Evolutionary conservation across 2,888 invertebrate genomes (phyloP), one percentile per base, ranked within the genome.

Genomic region (Euplexia lucipara): DNA sequence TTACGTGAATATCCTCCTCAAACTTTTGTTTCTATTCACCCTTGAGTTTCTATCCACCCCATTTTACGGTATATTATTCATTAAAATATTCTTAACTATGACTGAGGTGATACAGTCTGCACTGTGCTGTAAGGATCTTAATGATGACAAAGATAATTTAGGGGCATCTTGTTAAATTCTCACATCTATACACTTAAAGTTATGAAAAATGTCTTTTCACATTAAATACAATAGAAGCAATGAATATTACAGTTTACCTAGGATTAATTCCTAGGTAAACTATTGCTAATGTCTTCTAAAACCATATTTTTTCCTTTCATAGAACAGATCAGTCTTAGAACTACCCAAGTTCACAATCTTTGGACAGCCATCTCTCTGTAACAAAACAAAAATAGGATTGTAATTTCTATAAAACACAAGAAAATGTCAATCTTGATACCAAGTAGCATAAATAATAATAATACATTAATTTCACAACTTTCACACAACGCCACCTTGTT

Each of bases 261-360:
- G n/a, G n/a, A n/a, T n/a, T n/a, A n/a, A n/a, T n/a, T 37, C 16
- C 57, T 73, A 72, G 56, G 41, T 62, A 54, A 53, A 67, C 61
- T 78, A 85, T 41, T 85, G 81, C 85, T 97, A 98, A 92, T 98
- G 96, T 94, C 99, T 98, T 91, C 99, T 99, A 92, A 99, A 99
- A 1, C 99, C 99, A 96, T 99, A 99, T 96, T 99, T 99, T 95
- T 99, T 99, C 85, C 99, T 96, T 93, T 99, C 99, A 88, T 99
- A 99, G 95, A 99, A 99, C 85, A 99, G 95, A 95, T 99, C 99
- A 68, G 99, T 99, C 93, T 99, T 99, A 0, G 99, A 99, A 92
- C 99, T 99, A 63, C 99, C 99, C 60, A 99, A 95, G 92, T 99
- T 99, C 0, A 99, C 99, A 94, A 99, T 99, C 95, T 99, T 99